Base-by-base conservation (phyloP, 2,797 vertebrate species). In the Tamandua tetradactyla region DNA sequence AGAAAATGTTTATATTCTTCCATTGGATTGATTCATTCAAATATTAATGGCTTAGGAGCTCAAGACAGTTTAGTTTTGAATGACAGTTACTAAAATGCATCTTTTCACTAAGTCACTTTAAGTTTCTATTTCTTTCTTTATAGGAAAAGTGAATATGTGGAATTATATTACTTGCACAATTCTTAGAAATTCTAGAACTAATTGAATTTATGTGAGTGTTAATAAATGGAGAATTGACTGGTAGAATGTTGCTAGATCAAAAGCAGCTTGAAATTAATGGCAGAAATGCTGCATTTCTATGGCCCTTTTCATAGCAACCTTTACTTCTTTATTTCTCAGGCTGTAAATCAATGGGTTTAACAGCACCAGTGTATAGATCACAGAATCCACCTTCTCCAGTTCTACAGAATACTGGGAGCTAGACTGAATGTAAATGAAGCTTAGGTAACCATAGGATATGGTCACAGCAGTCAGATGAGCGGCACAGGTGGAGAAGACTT, bases 401-500 rank as follows among this genome's bases (percentile, higher is more conserved):
- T n/a, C 49, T 49, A 84, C 71, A 4, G 86, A 95, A 59, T 94
- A 93, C 71, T 84, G 92, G 13, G 86, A 95, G 4, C 71, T 93
- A 15, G 89, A 94, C 40, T 95, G 96, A 57, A 94, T 91, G 18
- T 93, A 94, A 71, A 23, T 94, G 69, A 94, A 93, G 6, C 86
- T 94, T 49, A 94, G n/a, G 13, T 89, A 89, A 1, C 93, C 88
- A 32, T 94, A 97, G 52, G 97, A 95, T 44, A 97, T 76, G 42
- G 66, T 95, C 27, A 97, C 92, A 23, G 91, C 92, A 23, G 64
- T 92, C 69, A 97, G 61, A 32, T 96, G 96, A 25, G 97, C 97
- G 32, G 83, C 91, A 76, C 95, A 84, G 12, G 95, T 96, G 27
- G 96, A 97, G 81, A 96, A 97, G 49, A 94, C 95, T 82, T 92